Percentiles rank a stretch among this genome's conserved stretches.
These are phyloP conservation scores for Nothoprocta perdicaria DNA, from an alignment of 2,113 vertebrate species.

Conservation along the genomic window DNA sequence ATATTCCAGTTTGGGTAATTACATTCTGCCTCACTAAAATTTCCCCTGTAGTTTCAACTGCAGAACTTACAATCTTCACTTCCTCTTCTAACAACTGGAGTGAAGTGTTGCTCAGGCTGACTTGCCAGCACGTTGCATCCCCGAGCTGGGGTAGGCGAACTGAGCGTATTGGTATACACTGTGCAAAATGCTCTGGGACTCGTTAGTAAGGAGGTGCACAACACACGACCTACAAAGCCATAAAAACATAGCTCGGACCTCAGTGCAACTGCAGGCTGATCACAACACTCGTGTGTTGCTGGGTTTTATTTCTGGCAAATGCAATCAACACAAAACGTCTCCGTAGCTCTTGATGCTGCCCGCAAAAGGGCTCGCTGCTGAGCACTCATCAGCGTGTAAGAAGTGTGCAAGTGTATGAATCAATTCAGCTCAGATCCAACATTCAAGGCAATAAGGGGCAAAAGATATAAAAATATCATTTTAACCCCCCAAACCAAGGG, in stretches of 20 bases:
- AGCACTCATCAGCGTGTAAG: background rate
- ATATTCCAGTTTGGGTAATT: slow-evolving; percentile 69
- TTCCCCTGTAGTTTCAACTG: slow-evolving; percentile 50
- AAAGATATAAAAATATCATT: background rate
- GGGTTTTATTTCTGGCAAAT: background rate
- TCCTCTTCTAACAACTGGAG: slow-evolving; percentile 39
- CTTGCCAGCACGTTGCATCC: background rate
- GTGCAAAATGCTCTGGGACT: slow-evolving; percentile 55
- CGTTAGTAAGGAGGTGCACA: slow-evolving; percentile 11
- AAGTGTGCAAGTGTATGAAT: background rate
- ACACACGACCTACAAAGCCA: background rate
- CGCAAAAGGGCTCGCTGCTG: background rate
- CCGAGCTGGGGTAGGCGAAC: background rate
- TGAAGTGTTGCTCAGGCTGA: background rate
- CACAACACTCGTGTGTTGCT: background rate
- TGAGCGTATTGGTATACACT: background rate
- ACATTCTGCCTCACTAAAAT: slow-evolving; percentile 55
- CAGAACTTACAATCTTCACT: slow-evolving; percentile 49
- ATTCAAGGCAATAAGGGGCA: background rate
- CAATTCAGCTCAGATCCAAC: background rate
- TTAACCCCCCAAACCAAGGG: background rate
- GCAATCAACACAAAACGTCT: background rate
- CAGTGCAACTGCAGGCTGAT: background rate
- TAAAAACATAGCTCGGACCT: background rate
- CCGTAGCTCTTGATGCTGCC: background rate